Conservation (phyloP, 2,797 vertebrate genomes). For the Oreortyx pictus region DNA sequence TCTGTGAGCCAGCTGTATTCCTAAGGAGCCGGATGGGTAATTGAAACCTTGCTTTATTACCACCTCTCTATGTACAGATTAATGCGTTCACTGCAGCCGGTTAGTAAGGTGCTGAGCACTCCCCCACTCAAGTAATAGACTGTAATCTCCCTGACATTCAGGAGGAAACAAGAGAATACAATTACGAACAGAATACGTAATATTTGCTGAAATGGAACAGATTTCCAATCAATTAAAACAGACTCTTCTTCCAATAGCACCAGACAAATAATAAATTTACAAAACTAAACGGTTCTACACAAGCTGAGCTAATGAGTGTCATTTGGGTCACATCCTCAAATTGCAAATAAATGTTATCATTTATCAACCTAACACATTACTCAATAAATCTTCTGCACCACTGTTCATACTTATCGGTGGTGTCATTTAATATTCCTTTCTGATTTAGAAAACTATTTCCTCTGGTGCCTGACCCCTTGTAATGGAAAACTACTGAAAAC, state of each 20-base stretch:
- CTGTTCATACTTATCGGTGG: constrained; percentile 69
- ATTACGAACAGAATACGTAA: constrained; percentile 68
- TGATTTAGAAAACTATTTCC: constrained; percentile 73
- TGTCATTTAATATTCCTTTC: constrained; percentile 70
- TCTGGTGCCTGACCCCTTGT: constrained; percentile 64
- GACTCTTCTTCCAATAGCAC: constrained; percentile 53
- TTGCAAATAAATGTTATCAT: constrained; percentile 81
- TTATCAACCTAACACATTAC: constrained; percentile 78
- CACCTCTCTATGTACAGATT: not conserved
- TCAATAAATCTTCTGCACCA: constrained; percentile 75
- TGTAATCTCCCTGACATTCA: constrained; percentile 36
- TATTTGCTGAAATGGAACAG: constrained; percentile 71
- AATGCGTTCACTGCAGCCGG: not conserved
- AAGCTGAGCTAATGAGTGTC: constrained; percentile 77
- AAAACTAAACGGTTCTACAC: constrained; percentile 74
- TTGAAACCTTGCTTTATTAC: not conserved
- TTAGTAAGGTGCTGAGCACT: not conserved
- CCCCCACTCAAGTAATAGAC: constrained; percentile 26
- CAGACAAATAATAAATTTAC: constrained; percentile 76
- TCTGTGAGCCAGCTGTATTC: not conserved
- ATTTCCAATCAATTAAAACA: constrained; percentile 72
- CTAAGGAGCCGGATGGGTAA: not conserved
- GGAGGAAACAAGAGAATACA: constrained; percentile 49
- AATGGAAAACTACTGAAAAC: constrained; percentile 65
- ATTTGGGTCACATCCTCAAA: constrained; percentile 79